These are phyloP conservation scores for Megaustenia siamemsis DNA, from an alignment of 2,888 invertebrate genomes.

Conservation along the genomic window DNA sequence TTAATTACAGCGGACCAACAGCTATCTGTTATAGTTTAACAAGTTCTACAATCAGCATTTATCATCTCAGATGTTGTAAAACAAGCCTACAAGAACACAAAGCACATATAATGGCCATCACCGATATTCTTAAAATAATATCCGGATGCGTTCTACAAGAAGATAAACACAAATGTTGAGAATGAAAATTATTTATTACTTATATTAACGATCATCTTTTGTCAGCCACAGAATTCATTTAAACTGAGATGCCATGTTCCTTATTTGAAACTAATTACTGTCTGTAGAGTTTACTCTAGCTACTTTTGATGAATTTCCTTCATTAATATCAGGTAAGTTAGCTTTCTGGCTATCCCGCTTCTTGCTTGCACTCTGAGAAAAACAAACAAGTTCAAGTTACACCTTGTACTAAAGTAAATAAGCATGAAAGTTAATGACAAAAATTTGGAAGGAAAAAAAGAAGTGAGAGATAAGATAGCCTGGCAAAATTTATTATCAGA, in stretches of 20 bases:
- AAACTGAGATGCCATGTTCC: not conserved
- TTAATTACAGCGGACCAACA: too few relatives aligned
- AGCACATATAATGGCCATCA: not conserved
- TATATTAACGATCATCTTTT: not conserved
- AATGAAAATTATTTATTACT: not conserved
- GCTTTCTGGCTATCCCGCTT: constrained; percentile 75
- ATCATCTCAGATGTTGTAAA: not conserved
- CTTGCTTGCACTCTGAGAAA: constrained; percentile 62
- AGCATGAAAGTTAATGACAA: too few relatives aligned
- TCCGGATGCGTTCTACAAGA: not conserved
- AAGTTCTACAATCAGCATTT: not conserved
- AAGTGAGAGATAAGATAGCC: too few relatives aligned
- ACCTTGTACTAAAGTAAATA: not conserved
- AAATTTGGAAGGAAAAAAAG: too few relatives aligned
- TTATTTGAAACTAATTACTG: constrained; percentile 37
- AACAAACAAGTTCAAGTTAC: not conserved
- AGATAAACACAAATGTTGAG: constrained; percentile 2
- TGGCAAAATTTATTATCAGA: too few relatives aligned
- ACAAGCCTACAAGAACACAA: not conserved
- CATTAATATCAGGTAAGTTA: constrained; percentile 69
- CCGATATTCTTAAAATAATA: not conserved
- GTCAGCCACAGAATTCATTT: not conserved
- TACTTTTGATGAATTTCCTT: constrained; percentile 69
- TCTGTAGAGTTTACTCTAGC: constrained; percentile 67
- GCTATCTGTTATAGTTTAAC: too few relatives aligned